phyloP scores from a whole-genome alignment of 2,888 invertebrate species.

The Orthosia gothica region DNA sequence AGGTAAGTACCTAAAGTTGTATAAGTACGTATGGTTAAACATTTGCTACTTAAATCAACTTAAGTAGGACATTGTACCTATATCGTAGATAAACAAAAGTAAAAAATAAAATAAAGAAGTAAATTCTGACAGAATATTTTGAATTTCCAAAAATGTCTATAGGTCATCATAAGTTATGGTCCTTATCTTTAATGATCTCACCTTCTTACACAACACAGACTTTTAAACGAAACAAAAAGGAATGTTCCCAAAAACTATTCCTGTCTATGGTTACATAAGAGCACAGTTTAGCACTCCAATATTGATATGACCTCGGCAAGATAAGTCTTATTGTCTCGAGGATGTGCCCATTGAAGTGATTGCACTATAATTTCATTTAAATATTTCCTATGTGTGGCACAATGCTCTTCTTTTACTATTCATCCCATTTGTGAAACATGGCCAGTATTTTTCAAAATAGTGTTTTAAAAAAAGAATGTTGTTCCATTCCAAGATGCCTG shows the following conservation, averaged over 20 bases:
- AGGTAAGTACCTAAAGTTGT: not conserved
- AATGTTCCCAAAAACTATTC: slow-evolving; percentile 15
- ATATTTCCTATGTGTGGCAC: slow-evolving; percentile 43
- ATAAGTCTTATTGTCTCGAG: slow-evolving; percentile 62
- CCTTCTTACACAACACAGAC: not conserved
- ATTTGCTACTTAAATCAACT: not conserved
- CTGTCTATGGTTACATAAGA: slow-evolving; percentile 43
- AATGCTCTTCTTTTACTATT: slow-evolving; percentile 12
- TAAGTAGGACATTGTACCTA: not conserved
- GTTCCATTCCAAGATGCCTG: not conserved
- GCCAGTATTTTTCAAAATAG: not conserved
- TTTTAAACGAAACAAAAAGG: not conserved
- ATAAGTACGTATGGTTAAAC: not conserved
- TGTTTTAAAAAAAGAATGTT: not conserved
- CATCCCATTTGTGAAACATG: not conserved
- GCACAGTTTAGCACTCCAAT: slow-evolving; percentile 60
- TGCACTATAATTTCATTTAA: slow-evolving; percentile 64
- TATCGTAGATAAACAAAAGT: not conserved
- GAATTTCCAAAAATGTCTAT: not conserved
- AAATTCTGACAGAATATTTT: not conserved
- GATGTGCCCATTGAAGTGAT: slow-evolving; percentile 71
- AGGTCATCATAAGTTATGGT: not conserved
- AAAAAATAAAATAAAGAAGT: not conserved
- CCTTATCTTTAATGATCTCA: not conserved
- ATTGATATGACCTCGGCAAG: slow-evolving; percentile 73